Evolutionary conservation across 2,888 invertebrate species (phyloP), one percentile per base, ranked within the genome.

Genomic region (Diaperis boleti): DNA sequence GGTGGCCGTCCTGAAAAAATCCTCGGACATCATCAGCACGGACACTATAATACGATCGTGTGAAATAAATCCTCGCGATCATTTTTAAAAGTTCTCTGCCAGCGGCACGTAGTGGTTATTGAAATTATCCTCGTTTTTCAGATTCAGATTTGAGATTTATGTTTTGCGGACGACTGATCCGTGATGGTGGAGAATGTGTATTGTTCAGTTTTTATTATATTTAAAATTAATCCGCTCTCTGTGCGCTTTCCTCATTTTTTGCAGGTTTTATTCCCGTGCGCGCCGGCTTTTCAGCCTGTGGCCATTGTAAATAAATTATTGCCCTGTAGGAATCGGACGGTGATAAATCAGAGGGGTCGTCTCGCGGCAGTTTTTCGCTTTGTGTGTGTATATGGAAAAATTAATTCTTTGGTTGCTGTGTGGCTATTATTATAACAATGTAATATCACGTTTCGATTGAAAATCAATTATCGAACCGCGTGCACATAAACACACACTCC

Each of bases 31-130:
- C 64, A 76, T 75, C 64, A 75, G 76, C 65, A 73, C 67, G 74
- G 74, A 76, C 77, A 76, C 77, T 76, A 76, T 77, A 68, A 68
- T 68, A 66, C 66, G 26, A 35, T 41, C 64, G 35, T 44, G 44
- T 52, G 45, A 62, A 47, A 67, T 67, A 67, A 65, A 67, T 67
- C 64, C 52, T 15, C 45, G 63, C 62, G 62, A 67, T 68, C 61
- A 71, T 76, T 73, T 74, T 76, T 70, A 71, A 71, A 73, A 73
- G 71, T 72, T 73, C 68, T 74, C 77, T 76, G 76, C 77, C 76
- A 76, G 65, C 74, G 66, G 74, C 76, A 76, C 75, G 72, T 73
- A 71, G 70, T 69, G 71, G 74, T 74, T 75, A 75, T 76, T 75
- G 75, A 75, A 75, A 76, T 76, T 72, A 74, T 74, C 73, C 70